Base-by-base conservation (phyloP, 2,888 invertebrate species). In the Bellardia pandia region DNA sequence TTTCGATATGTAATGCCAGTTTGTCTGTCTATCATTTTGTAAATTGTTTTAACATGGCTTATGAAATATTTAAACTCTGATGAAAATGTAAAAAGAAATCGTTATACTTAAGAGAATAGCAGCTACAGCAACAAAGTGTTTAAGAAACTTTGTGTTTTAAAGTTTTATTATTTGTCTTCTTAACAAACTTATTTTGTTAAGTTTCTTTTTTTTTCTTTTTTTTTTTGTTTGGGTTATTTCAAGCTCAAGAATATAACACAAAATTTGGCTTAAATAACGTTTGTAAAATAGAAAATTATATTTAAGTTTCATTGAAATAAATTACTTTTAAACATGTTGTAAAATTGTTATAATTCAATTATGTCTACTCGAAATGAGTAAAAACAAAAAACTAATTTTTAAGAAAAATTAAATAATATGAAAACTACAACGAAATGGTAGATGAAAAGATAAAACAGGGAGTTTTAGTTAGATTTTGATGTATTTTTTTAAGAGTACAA, bases 281-380 rank as follows among this genome's bases (percentile, higher is more conserved):
- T 82, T 42, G 40, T n/a, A 30, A 30, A 37, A 60, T 58, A 23
- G 23, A 45, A 71, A 53, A 76, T 74, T 66, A 45, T 40, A 66
- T 81, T 66, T 45, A 81, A 86, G 66, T 74, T 80, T 75, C 62
- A 64, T 77, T 71, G 56, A 71, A 66, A 72, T 64, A 72, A 83
- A 77, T 71, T 72, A 77, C 71, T 77, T 76, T 83, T 45, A 62
- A 83, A 83, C 30, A 71, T 64, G 64, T 83, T 71, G 33, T 64
- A 72, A 83, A 77, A 77, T 64, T 83, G 53, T 64, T 77, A 64
- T 77, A 77, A 83, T 77, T 83, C 42, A 83, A 72, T 83, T 64
- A 45, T 72, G 56, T 72, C 42, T 77, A 64, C 56, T 58, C 3
- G 69, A 75, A 23, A 66, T 58, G 6, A 40, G n/a, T 23, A 16